phyloP scores from a whole-genome alignment of 1,140 invertebrate species.

The Dreissena polymorpha region DNA sequence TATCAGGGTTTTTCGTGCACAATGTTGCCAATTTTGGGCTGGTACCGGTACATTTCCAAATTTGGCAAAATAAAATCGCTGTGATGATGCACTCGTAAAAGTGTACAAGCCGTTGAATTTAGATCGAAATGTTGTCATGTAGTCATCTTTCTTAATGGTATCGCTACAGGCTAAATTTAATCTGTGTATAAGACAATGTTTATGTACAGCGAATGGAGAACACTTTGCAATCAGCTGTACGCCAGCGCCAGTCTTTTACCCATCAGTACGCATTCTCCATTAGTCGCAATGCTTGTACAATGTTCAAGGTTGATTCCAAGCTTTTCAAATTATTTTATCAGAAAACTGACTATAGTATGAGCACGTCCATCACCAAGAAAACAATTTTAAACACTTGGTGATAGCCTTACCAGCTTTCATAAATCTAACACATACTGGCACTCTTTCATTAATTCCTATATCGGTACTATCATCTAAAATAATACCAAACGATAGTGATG shows the following conservation, averaged over 20 bases:
- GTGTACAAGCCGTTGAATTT: slow-evolving; percentile 8
- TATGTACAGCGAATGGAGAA: slow-evolving; percentile 27
- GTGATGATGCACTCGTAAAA: too few relatives aligned
- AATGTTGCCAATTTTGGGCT: too few relatives aligned
- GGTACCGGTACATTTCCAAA: too few relatives aligned
- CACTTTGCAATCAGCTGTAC: not conserved
- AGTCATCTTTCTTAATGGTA: slow-evolving; percentile 29
- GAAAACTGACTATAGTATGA: slow-evolving; percentile 25
- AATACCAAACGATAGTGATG: too few relatives aligned
- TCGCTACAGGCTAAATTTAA: slow-evolving; percentile 20
- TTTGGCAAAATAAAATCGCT: too few relatives aligned
- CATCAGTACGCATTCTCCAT: too few relatives aligned
- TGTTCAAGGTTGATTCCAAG: not conserved
- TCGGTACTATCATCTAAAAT: too few relatives aligned
- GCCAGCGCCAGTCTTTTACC: too few relatives aligned
- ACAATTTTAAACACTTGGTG: slow-evolving; percentile 16
- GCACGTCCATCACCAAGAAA: too few relatives aligned
- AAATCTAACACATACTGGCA: slow-evolving; percentile 20
- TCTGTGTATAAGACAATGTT: slow-evolving; percentile 16
- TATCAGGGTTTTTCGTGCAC: too few relatives aligned
- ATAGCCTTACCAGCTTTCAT: slow-evolving; percentile 5
- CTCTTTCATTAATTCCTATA: too few relatives aligned
- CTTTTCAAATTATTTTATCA: not conserved
- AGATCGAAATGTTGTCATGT: slow-evolving; percentile 6
- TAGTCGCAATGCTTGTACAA: slow-evolving; percentile 19